Evolutionary conservation across 1,140 invertebrate genomes (phyloP).

Genomic region (Acromyrmex echinatior): DNA sequence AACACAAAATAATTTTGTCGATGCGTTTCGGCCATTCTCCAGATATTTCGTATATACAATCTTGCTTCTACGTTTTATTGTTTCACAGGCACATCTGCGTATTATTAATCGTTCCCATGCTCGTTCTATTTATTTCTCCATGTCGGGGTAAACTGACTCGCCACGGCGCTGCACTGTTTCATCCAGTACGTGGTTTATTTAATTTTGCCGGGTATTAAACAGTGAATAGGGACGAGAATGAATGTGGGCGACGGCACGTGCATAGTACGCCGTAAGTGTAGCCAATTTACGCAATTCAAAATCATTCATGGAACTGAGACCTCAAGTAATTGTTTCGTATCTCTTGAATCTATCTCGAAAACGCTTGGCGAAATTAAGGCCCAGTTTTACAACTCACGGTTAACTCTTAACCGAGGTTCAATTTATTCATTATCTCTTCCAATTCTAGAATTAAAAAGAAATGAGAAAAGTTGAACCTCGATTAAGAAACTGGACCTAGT

Average conservation of each 20-base stretch:
- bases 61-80: slow-evolving; percentile 11
- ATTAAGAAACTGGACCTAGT: too few relatives aligned
- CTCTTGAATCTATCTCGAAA: neutral
- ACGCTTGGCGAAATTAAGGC: neutral
- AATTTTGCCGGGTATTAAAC: slow-evolving; percentile 66
- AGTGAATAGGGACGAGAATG: slow-evolving; percentile 61
- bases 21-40: neutral
- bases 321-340: neutral
- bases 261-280: slow-evolving; percentile 29
- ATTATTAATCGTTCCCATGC: slow-evolving; percentile 8
- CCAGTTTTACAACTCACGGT: too few relatives aligned
- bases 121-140: slow-evolving; percentile 54
- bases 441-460: too few relatives aligned
- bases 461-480: too few relatives aligned
- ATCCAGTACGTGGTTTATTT: slow-evolving; percentile 66
- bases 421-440: too few relatives aligned
- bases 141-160: slow-evolving; percentile 40
- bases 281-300: slow-evolving; percentile 57
- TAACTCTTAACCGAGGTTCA: too few relatives aligned
- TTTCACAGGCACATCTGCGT: slow-evolving; percentile 7
- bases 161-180: slow-evolving; percentile 34
- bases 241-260: slow-evolving; percentile 58
- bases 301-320: slow-evolving; percentile 20
- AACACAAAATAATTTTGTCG: neutral
- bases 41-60: slow-evolving; percentile 10